Conservation (phyloP, 2,113 vertebrate genomes). For the Apistogramma diplotaenia region DNA sequence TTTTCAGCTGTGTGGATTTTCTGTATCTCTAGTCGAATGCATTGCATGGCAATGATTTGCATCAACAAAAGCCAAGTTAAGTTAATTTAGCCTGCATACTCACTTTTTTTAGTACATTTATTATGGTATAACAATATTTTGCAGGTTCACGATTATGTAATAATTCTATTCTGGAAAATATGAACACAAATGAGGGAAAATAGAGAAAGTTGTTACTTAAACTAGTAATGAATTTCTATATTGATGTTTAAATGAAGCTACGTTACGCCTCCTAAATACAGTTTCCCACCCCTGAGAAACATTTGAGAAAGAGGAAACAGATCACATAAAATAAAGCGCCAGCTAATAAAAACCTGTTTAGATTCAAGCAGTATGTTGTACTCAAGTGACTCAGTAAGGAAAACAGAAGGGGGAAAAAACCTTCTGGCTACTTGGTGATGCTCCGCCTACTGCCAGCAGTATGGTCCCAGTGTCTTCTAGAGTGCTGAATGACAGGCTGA, state of each 20-base stretch:
- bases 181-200: not conserved
- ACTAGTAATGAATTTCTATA: not conserved
- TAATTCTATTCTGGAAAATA: not conserved
- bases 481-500: slow-evolving; percentile 97
- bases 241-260: not conserved
- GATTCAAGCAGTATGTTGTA: not conserved
- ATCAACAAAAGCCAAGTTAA: not conserved
- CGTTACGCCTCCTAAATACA: not conserved
- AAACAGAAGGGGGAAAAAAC: slow-evolving; percentile 33
- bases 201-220: not conserved
- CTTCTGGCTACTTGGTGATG: slow-evolving; percentile 27
- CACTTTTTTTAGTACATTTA: not conserved
- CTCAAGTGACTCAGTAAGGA: not conserved
- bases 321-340: not conserved
- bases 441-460: slow-evolving; percentile 82
- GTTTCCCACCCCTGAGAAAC: not conserved
- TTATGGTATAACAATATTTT: not conserved
- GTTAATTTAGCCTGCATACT: not conserved
- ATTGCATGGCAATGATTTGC: not conserved
- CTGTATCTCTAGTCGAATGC: not conserved
- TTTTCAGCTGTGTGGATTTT: not conserved
- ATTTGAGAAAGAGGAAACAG: not conserved
- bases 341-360: not conserved
- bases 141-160: not conserved
- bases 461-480: slow-evolving; percentile 88